Percentiles rank a stretch among this genome's conserved stretches.
These are phyloP conservation scores for Spialia ferax DNA, from an alignment of 2,888 invertebrate genomes.

Conservation along the genomic window DNA sequence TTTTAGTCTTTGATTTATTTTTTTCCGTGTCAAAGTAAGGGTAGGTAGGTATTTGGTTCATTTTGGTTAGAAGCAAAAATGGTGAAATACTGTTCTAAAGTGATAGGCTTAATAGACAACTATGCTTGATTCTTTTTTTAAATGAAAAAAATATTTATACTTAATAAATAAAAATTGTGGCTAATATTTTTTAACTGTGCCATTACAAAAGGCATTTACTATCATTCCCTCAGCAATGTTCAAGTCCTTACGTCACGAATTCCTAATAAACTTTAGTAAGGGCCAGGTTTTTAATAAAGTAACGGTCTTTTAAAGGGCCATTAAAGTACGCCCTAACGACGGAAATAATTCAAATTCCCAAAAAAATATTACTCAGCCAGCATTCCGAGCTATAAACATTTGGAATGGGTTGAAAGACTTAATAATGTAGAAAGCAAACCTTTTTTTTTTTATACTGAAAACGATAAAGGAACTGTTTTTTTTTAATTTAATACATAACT, in stretches of 20 bases:
- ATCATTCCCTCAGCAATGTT: background rate
- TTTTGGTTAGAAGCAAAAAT: too few species aligned
- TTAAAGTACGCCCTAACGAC: slow-evolving; percentile 23
- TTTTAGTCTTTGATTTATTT: too few species aligned
- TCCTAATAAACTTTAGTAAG: slow-evolving; percentile 25
- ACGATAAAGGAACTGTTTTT: background rate
- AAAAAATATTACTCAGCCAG: slow-evolving; percentile 28
- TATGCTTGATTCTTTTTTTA: too few species aligned
- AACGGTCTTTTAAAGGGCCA: slow-evolving; percentile 23
- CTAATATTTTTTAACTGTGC: too few species aligned
- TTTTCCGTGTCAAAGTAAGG: too few species aligned
- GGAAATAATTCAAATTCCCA: slow-evolving; percentile 24
- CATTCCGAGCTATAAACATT: slow-evolving; percentile 19
- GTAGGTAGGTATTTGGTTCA: too few species aligned
- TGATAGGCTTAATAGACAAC: too few species aligned
- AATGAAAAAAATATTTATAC: too few species aligned
- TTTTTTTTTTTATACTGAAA: background rate
- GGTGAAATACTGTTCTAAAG: too few species aligned
- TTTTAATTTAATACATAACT: background rate
- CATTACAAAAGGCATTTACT: background rate
- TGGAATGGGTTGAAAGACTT: slow-evolving; percentile 2
- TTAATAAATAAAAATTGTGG: too few species aligned
- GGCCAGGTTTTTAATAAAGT: slow-evolving; percentile 17
- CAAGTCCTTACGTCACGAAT: slow-evolving; percentile 21
- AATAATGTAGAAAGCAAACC: background rate